These are phyloP conservation scores for Pentalonia nigronervosa DNA, from an alignment of 1,140 invertebrate genomes.

Conservation along the genomic window DNA sequence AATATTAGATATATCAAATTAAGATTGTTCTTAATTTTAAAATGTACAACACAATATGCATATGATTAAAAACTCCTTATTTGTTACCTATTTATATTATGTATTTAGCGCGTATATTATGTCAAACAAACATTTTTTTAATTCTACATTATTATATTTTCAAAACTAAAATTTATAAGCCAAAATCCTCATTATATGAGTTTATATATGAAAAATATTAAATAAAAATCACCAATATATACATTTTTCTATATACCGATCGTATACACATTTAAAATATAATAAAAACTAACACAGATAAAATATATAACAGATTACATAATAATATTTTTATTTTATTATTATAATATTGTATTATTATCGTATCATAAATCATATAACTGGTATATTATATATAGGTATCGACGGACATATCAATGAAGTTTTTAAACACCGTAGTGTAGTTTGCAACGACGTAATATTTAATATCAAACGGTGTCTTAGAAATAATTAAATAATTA, in stretches of 20 bases:
- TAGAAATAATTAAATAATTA: neutral
- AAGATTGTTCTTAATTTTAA: neutral
- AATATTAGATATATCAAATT: neutral
- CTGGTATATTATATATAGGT: neutral
- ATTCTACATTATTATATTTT: neutral
- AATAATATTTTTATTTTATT: slow-evolving; percentile 12
- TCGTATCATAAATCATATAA: neutral
- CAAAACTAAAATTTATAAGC: neutral
- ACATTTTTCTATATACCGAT: neutral
- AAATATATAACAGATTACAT: neutral
- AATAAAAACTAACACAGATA: neutral
- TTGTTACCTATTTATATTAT: neutral
- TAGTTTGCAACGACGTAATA: neutral
- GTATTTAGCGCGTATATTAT: neutral
- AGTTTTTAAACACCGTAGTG: neutral
- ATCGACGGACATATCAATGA: neutral
- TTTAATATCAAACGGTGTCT: neutral
- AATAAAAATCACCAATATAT: slow-evolving; percentile 9
- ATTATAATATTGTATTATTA: neutral
- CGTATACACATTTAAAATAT: slow-evolving; percentile 41
- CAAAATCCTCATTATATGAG: neutral
- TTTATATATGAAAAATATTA: neutral
- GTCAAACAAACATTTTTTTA: neutral
- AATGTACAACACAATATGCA: slow-evolving; percentile 23
- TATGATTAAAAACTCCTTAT: neutral